Percentiles rank a stretch among this genome's conserved stretches.
These are phyloP conservation scores for Clarias platycephalus DNA, from an alignment of 2,797 vertebrate genomes.

Conservation along the genomic window DNA sequence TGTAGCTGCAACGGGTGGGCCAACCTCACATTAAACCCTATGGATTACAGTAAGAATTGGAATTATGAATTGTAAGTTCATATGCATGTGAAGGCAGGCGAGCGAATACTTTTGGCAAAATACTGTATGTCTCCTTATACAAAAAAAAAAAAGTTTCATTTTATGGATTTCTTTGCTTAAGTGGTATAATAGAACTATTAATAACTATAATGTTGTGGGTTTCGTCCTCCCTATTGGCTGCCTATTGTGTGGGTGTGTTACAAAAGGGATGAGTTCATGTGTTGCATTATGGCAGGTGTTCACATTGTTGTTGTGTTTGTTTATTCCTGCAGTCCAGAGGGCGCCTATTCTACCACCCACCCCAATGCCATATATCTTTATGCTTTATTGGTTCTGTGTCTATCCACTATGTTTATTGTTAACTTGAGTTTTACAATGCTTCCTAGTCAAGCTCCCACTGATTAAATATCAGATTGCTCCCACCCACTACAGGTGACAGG, in stretches of 20 bases:
- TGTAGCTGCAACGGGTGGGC: too few relatives aligned
- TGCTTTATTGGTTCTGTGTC: neutral
- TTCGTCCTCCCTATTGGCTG: neutral
- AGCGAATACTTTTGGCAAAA: too few relatives aligned
- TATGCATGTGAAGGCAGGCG: too few relatives aligned
- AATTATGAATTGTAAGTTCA: too few relatives aligned
- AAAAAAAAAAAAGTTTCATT: neutral
- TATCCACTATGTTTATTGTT: neutral
- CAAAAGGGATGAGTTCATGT: neutral
- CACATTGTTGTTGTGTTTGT: neutral
- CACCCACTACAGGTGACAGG: neutral
- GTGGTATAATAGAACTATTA: neutral
- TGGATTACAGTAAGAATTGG: too few relatives aligned
- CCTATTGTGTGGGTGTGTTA: neutral
- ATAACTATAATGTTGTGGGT: neutral
- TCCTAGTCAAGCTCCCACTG: too few relatives aligned
- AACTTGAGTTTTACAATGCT: neutral
- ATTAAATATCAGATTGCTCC: neutral
- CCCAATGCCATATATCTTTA: too few relatives aligned
- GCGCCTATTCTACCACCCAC: neutral
- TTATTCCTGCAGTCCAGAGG: neutral
- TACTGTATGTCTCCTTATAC: neutral
- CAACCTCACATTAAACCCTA: too few relatives aligned
- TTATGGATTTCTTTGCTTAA: neutral
- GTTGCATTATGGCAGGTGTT: neutral